Evolutionary conservation across 2,797 vertebrate species (phyloP), one percentile per base, ranked within the genome.

Genomic region (Argyrosomus regius): DNA sequence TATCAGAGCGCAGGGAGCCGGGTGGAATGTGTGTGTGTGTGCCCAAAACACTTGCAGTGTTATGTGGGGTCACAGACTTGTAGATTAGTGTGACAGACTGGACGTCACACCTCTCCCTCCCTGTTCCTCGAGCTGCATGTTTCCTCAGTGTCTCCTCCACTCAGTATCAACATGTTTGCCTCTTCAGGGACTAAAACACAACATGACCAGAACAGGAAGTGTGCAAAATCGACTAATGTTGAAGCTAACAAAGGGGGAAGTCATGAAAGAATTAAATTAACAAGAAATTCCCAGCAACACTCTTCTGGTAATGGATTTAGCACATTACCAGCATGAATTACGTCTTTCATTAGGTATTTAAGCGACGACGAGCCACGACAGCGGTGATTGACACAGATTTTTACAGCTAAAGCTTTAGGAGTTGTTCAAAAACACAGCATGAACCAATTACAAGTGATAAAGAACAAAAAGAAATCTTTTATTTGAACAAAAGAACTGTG

Each of bases 11-110:
- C 49, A 5, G 63, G 72, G 73, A 77, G 86, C 86, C 50, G 26
- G 46, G 12, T 80, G 88, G 88, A 90, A 86, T 89, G 88, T 54
- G 69, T 68, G 77, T 66, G 67, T 72, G 67, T 43, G 63, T 26
- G 75, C 85, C 68, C 65, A 63, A 72, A 83, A 60, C 78, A 65
- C 76, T 72, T 0, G 61, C 56, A n/a, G 72, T 85, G 88, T 64
- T 80, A 82, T 79, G 82, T 61, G 69, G 83, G 89, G 89, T 91
- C 90, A 86, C 60, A 61, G 80, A 69, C 85, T 74, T 52, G 81
- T 72, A 87, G 88, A 92, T 92, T 87, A 90, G 79, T 45, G 67
- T 80, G 90, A 88, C 89, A 78, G 87, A 58, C 79, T 81, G 79
- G 78, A 60, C 81, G 41, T 79, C 87, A 89, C 87, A 85, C 87